phyloP scores from a whole-genome alignment of 2,113 vertebrate genomes.

The Oryzias javanicus region DNA sequence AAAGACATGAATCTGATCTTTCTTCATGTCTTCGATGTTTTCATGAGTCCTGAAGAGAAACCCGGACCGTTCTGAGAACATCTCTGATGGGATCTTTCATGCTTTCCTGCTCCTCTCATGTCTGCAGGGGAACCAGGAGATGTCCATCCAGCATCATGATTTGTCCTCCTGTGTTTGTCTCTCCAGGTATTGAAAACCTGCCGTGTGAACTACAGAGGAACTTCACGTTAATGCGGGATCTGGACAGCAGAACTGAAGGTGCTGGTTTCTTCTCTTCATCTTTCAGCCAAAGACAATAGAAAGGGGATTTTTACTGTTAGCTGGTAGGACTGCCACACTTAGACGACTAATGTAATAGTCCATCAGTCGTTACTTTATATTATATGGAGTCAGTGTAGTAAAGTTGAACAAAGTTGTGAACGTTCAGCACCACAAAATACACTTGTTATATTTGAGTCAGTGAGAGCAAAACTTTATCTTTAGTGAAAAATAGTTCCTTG shows the following conservation, averaged over 20 bases:
- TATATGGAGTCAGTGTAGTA: too few relatives aligned
- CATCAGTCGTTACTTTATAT: too few relatives aligned
- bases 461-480: too few relatives aligned
- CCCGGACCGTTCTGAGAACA: background rate
- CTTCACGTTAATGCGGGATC: slow-evolving; percentile 94
- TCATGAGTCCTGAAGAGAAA: too few relatives aligned
- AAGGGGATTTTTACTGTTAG: background rate
- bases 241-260: slow-evolving; percentile 97
- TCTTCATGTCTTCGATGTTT: background rate
- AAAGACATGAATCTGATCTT: background rate
- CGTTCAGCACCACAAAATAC: too few relatives aligned
- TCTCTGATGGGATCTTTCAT: background rate
- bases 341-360: too few relatives aligned
- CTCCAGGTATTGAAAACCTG: slow-evolving; percentile 92
- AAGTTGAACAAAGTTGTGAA: too few relatives aligned
- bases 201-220: slow-evolving; percentile 96
- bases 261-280: slow-evolving; percentile 1
- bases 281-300: background rate
- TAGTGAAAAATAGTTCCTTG: too few relatives aligned
- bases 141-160: background rate
- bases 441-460: too few relatives aligned
- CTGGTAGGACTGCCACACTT: too few relatives aligned
- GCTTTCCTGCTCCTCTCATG: too few relatives aligned
- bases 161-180: background rate
- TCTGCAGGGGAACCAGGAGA: too few relatives aligned